Evolutionary conservation across 2,888 invertebrate species (phyloP), one percentile per base, ranked within the genome.

Genomic region (Andricus curvator): DNA sequence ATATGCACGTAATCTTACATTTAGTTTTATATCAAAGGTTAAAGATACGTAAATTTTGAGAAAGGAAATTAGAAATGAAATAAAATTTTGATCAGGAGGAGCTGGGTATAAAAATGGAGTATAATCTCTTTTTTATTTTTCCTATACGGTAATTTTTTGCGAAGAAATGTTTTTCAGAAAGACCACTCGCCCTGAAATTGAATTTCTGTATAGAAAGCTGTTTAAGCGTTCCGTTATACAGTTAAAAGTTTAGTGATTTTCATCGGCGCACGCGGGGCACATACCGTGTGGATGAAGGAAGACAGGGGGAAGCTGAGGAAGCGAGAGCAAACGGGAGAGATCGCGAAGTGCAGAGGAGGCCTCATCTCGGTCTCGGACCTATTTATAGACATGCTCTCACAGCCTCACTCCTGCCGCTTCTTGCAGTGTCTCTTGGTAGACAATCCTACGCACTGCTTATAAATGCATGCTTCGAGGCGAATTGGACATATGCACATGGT

Each of bases 341-440:
- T 88, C 87, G 87, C 88, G 89, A 89, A 89, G 89, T 88, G 89
- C 88, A 88, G 89, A 88, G 89, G 90, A 90, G 91, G 86, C 87
- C 86, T 90, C 91, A 89, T 91, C 91, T 90, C 89, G 89, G 89
- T 90, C 89, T 88, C 81, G 88, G 90, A 87, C 91, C 91, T 91
- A 91, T 91, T 91, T 91, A 91, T 91, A 91, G 91, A 91, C 90
- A 88, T 91, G 91, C 90, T 91, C 91, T 91, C 91, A 91, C 91
- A 91, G 91, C 89, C 90, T 91, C 90, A 90, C 91, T 90, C 89
- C 89, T 89, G 89, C 90, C 89, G 88, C 90, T 89, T 89, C 89
- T 89, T 87, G 89, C 88, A 88, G 89, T 88, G 89, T 89, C 88
- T 90, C 88, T 88, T 86, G 85, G 84, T 85, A 82, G 81, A 82